A percentile compares a stretch with the other conserved stretches of the same genome.
phyloP scores from a whole-genome alignment of 1,140 invertebrate genomes.

The Penaeus japonicus region DNA sequence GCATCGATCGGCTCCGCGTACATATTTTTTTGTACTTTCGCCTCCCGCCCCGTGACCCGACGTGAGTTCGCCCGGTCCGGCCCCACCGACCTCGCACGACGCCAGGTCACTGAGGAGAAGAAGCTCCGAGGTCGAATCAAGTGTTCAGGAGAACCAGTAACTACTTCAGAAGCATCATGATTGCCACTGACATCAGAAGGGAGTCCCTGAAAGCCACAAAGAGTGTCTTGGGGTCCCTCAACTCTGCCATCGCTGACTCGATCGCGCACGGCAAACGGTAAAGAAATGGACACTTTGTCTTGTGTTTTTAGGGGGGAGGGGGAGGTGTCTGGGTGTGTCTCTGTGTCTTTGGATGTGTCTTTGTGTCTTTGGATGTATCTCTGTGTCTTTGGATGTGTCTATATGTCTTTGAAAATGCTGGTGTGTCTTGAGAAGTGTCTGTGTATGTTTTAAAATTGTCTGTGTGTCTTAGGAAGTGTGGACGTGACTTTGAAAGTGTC shows the following conservation, averaged over 20 bases:
- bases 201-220: conserved; percentile 58
- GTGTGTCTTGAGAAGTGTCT: too few species aligned
- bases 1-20: too few species aligned
- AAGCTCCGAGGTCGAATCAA: background rate
- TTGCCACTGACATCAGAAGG: conserved; percentile 54
- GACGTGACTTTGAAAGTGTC: too few species aligned
- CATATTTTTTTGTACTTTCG: too few species aligned
- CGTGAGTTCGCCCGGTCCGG: too few species aligned
- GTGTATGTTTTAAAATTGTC: too few species aligned
- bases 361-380: background rate
- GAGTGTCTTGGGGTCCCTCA: conserved; percentile 53
- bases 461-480: too few species aligned
- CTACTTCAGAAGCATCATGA: conserved; percentile 26
- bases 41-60: too few species aligned
- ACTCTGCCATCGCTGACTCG: conserved; percentile 55
- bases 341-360: background rate
- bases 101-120: background rate
- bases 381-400: background rate
- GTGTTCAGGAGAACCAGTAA: background rate
- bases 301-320: background rate
- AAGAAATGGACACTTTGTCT: background rate
- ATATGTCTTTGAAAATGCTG: too few species aligned
- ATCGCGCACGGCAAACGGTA: conserved; percentile 58
- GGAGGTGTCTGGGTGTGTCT: conserved; percentile 16
- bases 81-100: background rate